Percentiles rank a stretch among this genome's conserved stretches.
These are phyloP conservation scores for Notodonta dromedarius DNA, from an alignment of 2,888 invertebrate species.

Conservation along the genomic window DNA sequence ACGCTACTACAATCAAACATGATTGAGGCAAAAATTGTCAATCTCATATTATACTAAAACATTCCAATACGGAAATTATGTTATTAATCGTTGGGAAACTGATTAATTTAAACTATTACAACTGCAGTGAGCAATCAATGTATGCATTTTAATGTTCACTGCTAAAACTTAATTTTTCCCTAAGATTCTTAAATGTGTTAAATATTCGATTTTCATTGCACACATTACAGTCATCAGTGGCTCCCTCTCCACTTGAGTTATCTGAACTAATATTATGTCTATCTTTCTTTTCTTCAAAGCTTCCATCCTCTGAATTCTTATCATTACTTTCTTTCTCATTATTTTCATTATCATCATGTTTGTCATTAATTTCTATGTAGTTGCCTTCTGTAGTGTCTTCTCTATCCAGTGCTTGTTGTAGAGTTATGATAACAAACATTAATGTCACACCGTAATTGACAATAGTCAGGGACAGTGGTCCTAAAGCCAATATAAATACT, in stretches of 20 bases:
- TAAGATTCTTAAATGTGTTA: constrained; percentile 60
- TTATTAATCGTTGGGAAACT: background rate
- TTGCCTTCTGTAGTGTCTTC: constrained; percentile 32
- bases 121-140: background rate
- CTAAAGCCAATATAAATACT: constrained; percentile 82
- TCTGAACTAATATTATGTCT: constrained; percentile 18
- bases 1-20: too few species aligned
- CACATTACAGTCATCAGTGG: constrained; percentile 54
- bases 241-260: constrained; percentile 8
- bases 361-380: constrained; percentile 15
- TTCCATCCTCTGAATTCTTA: constrained; percentile 9
- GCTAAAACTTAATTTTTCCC: constrained; percentile 65
- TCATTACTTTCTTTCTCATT: constrained; percentile 20
- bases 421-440: constrained; percentile 80
- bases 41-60: too few species aligned
- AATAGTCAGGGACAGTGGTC: constrained; percentile 84
- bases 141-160: constrained; percentile 37
- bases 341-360: constrained; percentile 20
- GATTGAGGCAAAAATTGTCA: too few species aligned
- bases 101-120: background rate
- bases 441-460: constrained; percentile 85
- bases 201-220: constrained; percentile 71
- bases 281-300: constrained; percentile 11
- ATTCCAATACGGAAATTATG: too few species aligned
- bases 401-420: constrained; percentile 81